Conservation (phyloP, 2,797 vertebrate genomes). For the Centroberyx gerrardi region DNA sequence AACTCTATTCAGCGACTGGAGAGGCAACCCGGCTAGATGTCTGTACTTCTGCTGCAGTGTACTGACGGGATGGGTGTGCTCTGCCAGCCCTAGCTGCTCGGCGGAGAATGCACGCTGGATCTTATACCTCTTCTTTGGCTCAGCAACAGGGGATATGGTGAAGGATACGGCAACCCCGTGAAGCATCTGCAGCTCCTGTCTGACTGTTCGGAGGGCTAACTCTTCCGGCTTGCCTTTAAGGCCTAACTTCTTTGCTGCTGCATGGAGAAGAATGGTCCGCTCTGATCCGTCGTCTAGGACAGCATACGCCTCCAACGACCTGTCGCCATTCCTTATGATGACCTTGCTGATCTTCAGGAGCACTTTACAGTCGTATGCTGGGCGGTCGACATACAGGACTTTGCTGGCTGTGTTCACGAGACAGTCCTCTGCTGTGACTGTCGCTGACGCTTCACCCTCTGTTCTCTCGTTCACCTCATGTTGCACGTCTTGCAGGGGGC, state of each 20-base stretch:
- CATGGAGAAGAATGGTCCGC: constrained; percentile 12
- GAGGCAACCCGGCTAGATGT: constrained; percentile 10
- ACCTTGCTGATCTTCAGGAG: constrained; percentile 23
- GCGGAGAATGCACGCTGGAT: constrained; percentile 13
- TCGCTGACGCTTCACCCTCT: neutral
- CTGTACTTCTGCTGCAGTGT: constrained; percentile 10
- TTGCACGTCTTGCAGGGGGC: neutral
- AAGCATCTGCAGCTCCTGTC: constrained; percentile 19
- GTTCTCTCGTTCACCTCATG: neutral
- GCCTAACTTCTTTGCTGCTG: neutral
- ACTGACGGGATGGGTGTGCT: constrained; percentile 17
- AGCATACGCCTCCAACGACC: constrained; percentile 2
- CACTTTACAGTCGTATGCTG: neutral
- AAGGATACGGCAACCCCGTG: constrained; percentile 22
- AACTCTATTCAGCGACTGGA: neutral
- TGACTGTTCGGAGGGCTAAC: constrained; percentile 20
- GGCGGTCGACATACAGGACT: constrained; percentile 12
- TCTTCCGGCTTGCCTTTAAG: neutral
- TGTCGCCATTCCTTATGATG: neutral
- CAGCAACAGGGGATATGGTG: constrained; percentile 9
- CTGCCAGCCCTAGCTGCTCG: neutral
- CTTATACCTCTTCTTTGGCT: neutral
- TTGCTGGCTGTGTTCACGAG: neutral
- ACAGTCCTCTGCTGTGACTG: neutral
- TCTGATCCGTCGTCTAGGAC: constrained; percentile 12